Conservation (phyloP, 2,113 vertebrate species). For the Dasyornis broadbenti region DNA sequence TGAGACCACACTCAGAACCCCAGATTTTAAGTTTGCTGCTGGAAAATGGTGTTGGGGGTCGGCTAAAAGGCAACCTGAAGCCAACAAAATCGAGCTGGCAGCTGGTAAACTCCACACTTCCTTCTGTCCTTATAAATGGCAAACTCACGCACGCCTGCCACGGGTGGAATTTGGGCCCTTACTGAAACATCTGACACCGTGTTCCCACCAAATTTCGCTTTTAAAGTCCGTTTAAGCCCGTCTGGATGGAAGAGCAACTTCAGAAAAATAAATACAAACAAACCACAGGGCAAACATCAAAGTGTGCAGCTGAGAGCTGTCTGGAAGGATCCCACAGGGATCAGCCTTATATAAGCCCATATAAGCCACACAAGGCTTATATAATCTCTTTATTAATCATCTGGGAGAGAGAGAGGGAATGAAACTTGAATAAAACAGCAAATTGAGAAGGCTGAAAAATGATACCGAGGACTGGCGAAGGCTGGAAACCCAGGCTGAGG, state of each 20-base stretch:
- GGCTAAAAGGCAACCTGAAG: background rate
- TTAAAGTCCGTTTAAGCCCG: background rate
- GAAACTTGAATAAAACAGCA: background rate
- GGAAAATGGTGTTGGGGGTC: background rate
- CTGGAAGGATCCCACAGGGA: background rate
- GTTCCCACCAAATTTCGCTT: background rate
- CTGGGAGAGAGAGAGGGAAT: background rate
- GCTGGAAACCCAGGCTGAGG: background rate
- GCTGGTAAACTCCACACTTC: background rate
- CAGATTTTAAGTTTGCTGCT: background rate
- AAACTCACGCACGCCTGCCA: background rate
- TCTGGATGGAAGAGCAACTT: background rate
- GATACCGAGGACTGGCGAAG: background rate
- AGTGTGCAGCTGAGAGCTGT: background rate
- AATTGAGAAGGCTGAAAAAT: background rate
- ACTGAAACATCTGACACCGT: background rate
- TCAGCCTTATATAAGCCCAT: background rate
- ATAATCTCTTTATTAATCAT: slow-evolving; percentile 33
- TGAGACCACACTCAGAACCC: background rate
- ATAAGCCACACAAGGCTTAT: slow-evolving; percentile 4
- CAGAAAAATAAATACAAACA: background rate
- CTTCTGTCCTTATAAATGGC: background rate
- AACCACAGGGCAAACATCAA: slow-evolving; percentile 16
- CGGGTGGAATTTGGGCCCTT: background rate
- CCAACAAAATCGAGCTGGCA: background rate